Evolutionary conservation across 2,797 vertebrate species (phyloP).

Genomic region (Cephalopachus bancanus): DNA sequence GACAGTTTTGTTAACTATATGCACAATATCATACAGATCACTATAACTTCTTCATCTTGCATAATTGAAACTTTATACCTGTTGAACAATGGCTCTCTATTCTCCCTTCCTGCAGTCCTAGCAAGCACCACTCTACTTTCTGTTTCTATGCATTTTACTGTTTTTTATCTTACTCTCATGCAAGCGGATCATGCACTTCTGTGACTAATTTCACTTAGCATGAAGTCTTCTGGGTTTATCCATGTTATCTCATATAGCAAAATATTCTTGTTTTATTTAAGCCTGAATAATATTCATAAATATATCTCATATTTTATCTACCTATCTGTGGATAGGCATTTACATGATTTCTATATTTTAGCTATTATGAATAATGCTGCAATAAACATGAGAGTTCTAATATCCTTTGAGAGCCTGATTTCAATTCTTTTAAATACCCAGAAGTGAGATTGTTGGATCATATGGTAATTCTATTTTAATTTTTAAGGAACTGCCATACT

Average conservation of each 20-base stretch:
- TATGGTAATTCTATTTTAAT: not conserved
- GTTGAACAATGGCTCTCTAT: too few species aligned
- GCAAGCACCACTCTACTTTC: not conserved
- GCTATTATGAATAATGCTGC: too few species aligned
- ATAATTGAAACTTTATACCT: not conserved
- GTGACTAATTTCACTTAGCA: not conserved
- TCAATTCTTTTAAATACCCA: not conserved
- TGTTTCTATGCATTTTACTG: not conserved
- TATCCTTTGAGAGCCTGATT: not conserved
- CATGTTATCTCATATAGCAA: not conserved
- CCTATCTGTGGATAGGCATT: not conserved
- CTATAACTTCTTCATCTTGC: not conserved
- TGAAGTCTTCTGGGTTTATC: not conserved
- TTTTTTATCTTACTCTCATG: not conserved
- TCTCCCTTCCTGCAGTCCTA: rapidly evolving
- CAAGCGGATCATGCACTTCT: not conserved
- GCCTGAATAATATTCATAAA: not conserved
- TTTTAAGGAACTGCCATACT: not conserved
- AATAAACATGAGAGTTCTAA: not conserved
- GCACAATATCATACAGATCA: not conserved
- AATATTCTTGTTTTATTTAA: not conserved
- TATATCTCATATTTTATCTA: not conserved
- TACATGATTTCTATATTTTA: not conserved
- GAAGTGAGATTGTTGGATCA: not conserved
- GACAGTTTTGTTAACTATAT: not conserved